Evolutionary conservation across 2,888 invertebrate genomes (phyloP).

Genomic region (Entomobrya multifasciata): DNA sequence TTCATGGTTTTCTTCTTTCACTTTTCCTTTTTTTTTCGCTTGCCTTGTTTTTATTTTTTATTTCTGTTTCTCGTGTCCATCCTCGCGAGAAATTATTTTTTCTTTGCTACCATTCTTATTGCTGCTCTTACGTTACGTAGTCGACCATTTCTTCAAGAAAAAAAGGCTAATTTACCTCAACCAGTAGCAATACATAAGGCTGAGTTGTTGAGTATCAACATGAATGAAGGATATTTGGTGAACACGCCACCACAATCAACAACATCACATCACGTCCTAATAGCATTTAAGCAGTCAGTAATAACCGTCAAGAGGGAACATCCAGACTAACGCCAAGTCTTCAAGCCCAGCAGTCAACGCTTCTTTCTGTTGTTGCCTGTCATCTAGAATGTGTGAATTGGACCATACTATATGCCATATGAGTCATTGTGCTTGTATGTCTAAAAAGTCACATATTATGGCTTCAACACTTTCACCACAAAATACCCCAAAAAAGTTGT

Average conservation of each 20-base stretch:
- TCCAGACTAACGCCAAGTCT: background rate
- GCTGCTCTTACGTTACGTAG: background rate
- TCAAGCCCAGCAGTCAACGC: too few relatives aligned
- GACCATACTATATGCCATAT: conserved; percentile 21
- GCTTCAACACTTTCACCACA: background rate
- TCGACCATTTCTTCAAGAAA: conserved; percentile 69
- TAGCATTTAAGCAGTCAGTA: conserved; percentile 67
- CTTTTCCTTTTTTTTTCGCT: conserved; percentile 17
- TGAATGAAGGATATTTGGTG: conserved; percentile 71
- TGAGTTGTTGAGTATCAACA: conserved; percentile 67
- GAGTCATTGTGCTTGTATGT: background rate
- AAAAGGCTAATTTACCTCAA: conserved; percentile 67
- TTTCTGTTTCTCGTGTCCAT: too few relatives aligned
- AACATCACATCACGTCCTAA: conserved; percentile 65
- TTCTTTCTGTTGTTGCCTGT: conserved; percentile 33
- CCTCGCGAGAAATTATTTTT: background rate
- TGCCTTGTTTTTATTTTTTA: background rate
- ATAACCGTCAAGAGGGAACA: conserved; percentile 41
- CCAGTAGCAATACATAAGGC: too few relatives aligned
- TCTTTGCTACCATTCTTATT: background rate
- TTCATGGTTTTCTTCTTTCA: conserved; percentile 50
- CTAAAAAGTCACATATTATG: background rate
- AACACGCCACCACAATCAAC: conserved; percentile 72
- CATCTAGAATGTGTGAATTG: conserved; percentile 67
- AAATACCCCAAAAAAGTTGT: too few relatives aligned